Evolutionary conservation across 2,113 vertebrate genomes (phyloP), one percentile per base, ranked within the genome.

Genomic region (Antechinus flavipes): DNA sequence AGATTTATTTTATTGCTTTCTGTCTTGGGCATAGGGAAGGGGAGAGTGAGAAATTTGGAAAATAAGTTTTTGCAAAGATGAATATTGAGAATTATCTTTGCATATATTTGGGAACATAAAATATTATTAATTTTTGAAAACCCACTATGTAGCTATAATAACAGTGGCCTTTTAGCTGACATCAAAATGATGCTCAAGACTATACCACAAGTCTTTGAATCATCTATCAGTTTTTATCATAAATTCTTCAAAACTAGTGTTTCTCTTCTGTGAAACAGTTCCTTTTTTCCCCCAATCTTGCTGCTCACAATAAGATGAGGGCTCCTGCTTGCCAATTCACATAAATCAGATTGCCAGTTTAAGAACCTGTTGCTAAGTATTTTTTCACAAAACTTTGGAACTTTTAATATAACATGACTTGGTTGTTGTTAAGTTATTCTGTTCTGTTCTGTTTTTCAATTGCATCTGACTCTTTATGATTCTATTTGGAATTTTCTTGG

Each of bases 171-270:
- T 46, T 49, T 54, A 30, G 92, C 92, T 24, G 49, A 35, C 52
- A 22, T 49, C 53, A 92, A 95, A 42, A 46, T 96, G 26, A 92
- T 68, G 49, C 46, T 90, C 23, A 12, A 26, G 90, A 54, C 54
- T 24, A 24, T 30, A 94, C 56, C 42, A 93, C 84, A 90, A 90
- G 46, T 68, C 96, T 54, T 90, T 92, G 50, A 90, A 94, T 35
- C 54, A 93, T 3, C 94, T 47, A 94, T 24, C 12, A 35, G 68
- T 93, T 93, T 96, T 93, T 54, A 47, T 53, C 53, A 95, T 49
- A 49, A 95, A 46, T 91, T 93, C 55, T 96, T 23, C 55, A 94
- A 1, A 22, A 93, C 93, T 47, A 47, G 47, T 47, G 47, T 47
- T 47, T 47, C 76, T 89, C 93, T 95, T 61, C 11, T 92, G 49